Base-by-base conservation (phyloP, 2,888 invertebrate species). In the Nemotelus nigrinus region DNA sequence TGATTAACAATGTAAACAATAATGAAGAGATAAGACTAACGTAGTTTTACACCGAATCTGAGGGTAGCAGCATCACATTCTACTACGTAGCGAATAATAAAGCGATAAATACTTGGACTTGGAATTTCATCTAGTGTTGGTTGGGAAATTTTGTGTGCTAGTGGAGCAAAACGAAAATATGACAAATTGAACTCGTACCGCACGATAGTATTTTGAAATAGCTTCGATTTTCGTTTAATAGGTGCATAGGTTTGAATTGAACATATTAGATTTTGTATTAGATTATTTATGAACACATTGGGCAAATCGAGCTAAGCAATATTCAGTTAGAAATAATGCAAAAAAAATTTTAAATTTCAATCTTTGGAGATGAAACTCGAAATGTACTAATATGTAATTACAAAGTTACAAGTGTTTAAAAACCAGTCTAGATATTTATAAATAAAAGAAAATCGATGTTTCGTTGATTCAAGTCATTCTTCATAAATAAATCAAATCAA, bases 31-130 rank as follows among this genome's bases (percentile, higher is more conserved):
- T 25, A 25, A 25, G 25, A 25, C 25, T 25, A 25, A 71, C 8
- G 25, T 71, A 71, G 71, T 71, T 71, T 71, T 71, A 39, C 57
- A 71, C 55, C 57, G 25, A 25, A 25, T 25, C 8, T 4, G 55
- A 5, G n/a, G 41, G 53, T n/a, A 2, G 44, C 7, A 10, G 25
- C 25, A 25, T 25, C 25, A 25, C 25, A 25, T 25, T 25, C 25
- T 25, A 25, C 25, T 25, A 25, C 25, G 25, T 25, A 25, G 25
- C 25, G 25, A 25, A 25, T 25, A 25, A 25, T 25, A 25, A 25
- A 25, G 25, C 25, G 25, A 25, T 25, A 25, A 25, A 25, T 25
- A 25, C 25, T 25, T 25, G 25, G 25, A 25, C 25, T 25, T 25
- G 25, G 25, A 25, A 25, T 25, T 25, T 25, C 25, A 25, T 25